Evolutionary conservation across 2,888 invertebrate species (phyloP).

Genomic region (Andrena marginata): DNA sequence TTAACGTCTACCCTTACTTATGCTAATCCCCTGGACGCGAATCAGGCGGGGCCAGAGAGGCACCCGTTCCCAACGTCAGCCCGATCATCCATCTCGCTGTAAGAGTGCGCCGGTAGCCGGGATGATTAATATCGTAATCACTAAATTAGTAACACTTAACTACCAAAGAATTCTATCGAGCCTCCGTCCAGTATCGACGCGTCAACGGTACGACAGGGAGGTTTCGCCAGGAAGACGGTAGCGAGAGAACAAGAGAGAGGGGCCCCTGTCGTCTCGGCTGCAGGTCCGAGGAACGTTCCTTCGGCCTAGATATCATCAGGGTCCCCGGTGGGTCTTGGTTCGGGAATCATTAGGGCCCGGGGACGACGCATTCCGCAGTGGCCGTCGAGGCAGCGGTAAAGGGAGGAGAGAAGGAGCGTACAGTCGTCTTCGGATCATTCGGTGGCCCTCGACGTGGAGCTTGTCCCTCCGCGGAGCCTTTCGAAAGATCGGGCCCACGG

Average conservation of each 20-base stretch:
- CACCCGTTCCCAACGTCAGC: neutral
- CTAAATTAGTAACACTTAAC: constrained; percentile 67
- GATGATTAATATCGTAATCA: constrained; percentile 65
- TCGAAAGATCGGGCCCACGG: constrained; percentile 60
- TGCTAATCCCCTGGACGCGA: constrained; percentile 18
- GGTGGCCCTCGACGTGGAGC: constrained; percentile 61
- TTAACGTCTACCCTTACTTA: neutral
- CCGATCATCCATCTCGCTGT: constrained; percentile 51
- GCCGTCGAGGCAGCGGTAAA: constrained; percentile 27
- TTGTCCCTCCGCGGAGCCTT: constrained; percentile 30
- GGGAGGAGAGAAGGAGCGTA: constrained; percentile 6
- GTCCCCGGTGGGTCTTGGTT: constrained; percentile 70
- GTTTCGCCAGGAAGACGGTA: constrained; percentile 52
- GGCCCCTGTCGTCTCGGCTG: constrained; percentile 19
- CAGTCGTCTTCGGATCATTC: constrained; percentile 64
- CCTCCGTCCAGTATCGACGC: constrained; percentile 27
- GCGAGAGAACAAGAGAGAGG: constrained; percentile 37
- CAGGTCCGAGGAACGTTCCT: constrained; percentile 61
- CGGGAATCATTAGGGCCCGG: constrained; percentile 76
- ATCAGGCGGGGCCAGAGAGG: neutral
- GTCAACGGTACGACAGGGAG: constrained; percentile 45
- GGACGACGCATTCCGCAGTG: constrained; percentile 71
- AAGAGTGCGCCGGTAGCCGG: constrained; percentile 27
- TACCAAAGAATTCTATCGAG: constrained; percentile 55
- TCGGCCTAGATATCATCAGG: constrained; percentile 76